A percentile compares a stretch with the other conserved stretches of the same genome.
phyloP scores from a whole-genome alignment of 2,888 invertebrate genomes.

The Saturnia japonica region DNA sequence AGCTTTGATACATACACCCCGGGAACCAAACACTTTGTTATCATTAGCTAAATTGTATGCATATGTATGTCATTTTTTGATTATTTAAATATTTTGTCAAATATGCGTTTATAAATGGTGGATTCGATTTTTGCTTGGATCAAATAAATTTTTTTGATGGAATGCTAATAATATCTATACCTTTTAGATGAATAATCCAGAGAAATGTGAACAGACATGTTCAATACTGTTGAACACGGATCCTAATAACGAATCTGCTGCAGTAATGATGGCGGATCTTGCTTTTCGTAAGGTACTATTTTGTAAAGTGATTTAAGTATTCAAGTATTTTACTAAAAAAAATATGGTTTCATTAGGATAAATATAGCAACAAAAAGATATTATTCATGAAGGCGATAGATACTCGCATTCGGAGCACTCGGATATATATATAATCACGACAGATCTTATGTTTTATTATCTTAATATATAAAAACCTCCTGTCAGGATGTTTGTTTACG shows the following conservation, averaged over 20 bases:
- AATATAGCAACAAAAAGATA: background rate
- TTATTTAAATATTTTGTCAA: background rate
- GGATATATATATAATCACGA: no score
- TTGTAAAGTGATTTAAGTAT: background rate
- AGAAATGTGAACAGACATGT: constrained; percentile 94
- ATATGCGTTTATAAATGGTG: no score
- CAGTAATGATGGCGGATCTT: constrained; percentile 97
- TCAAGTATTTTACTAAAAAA: background rate
- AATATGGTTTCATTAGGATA: background rate
- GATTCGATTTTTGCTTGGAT: no score
- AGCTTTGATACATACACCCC: constrained; percentile 89
- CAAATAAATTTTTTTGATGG: no score
- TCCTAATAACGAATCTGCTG: constrained; percentile 94
- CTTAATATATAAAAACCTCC: no score
- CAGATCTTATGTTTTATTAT: no score
- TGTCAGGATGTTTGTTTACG: no score
- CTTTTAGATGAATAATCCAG: constrained; percentile 89
- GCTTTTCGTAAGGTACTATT: constrained; percentile 89
- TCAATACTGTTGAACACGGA: constrained; percentile 90
- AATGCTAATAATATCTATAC: no score
- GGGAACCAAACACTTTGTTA: constrained; percentile 87
- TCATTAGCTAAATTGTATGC: constrained; percentile 90
- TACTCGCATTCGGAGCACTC: no score
- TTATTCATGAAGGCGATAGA: background rate
- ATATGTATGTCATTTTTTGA: constrained; percentile 83